phyloP scores from a whole-genome alignment of 2,113 vertebrate genomes.

The Progne subis region DNA sequence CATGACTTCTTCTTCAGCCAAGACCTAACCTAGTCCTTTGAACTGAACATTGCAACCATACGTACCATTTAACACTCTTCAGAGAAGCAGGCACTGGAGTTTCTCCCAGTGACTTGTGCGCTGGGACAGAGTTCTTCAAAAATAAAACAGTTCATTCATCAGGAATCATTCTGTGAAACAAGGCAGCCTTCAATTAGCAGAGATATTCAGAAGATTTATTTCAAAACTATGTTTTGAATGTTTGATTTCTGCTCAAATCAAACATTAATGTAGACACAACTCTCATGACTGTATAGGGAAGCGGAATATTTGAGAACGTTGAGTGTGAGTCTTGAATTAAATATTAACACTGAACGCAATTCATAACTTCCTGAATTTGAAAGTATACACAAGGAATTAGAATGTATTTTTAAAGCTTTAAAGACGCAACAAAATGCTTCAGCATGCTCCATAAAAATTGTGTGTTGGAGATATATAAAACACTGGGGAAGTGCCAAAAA shows the following conservation, averaged over 20 bases:
- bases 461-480: background rate
- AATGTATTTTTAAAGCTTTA: background rate
- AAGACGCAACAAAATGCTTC: background rate
- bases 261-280: background rate
- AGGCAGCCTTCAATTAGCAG: background rate
- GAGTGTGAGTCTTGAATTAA: slow-evolving; percentile 16
- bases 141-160: background rate
- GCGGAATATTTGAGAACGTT: background rate
- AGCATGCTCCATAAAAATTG: background rate
- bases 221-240: too few species aligned
- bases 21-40: background rate
- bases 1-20: background rate
- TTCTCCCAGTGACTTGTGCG: background rate
- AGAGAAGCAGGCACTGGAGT: background rate
- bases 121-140: background rate
- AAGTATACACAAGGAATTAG: background rate
- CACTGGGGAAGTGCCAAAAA: background rate
- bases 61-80: background rate
- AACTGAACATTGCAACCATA: background rate
- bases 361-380: background rate
- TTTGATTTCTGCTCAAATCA: background rate
- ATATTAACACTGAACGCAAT: background rate
- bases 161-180: background rate
- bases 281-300: background rate
- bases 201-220: background rate